phyloP scores from a whole-genome alignment of 2,113 vertebrate genomes.

The Phrynosoma blainvillii region DNA sequence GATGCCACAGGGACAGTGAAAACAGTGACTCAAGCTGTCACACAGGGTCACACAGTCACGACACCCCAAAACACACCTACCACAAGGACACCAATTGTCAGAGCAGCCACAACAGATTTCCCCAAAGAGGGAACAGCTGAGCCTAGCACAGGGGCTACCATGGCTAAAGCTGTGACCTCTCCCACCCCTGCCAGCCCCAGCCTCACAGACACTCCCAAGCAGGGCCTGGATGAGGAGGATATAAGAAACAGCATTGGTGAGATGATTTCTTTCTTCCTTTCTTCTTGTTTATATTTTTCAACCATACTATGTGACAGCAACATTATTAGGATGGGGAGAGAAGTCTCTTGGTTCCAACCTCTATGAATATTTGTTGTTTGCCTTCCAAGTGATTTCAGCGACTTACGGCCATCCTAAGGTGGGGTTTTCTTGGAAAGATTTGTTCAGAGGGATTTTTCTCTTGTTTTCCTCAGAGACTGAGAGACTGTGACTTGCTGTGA shows the following conservation, averaged over 20 bases:
- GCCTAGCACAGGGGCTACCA: not conserved
- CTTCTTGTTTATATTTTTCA: not conserved
- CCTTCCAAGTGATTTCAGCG: too few relatives aligned
- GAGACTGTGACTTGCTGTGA: too few relatives aligned
- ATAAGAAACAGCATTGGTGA: constrained; percentile 81
- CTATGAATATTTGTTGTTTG: not conserved
- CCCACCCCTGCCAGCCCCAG: fast-evolving
- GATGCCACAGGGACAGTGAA: not conserved
- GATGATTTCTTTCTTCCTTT: constrained; percentile 15
- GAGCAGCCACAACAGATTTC: not conserved
- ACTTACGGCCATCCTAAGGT: too few relatives aligned
- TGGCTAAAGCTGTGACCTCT: not conserved
- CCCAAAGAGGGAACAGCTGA: not conserved
- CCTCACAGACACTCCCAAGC: constrained; percentile 50
- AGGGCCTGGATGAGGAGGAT: constrained; percentile 73
- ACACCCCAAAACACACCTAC: constrained; percentile 19
- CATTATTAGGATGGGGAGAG: not conserved
- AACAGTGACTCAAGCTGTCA: constrained; percentile 23
- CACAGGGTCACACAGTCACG: not conserved
- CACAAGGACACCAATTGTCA: not conserved
- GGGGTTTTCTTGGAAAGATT: too few relatives aligned
- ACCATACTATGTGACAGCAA: not conserved
- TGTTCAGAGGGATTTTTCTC: too few relatives aligned
- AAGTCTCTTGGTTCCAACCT: not conserved
- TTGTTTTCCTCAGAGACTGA: too few relatives aligned